Percentiles rank a stretch among this genome's conserved stretches.
These are phyloP conservation scores for Solenopsis invicta DNA, from an alignment of 1,140 invertebrate genomes.

Conservation along the genomic window DNA sequence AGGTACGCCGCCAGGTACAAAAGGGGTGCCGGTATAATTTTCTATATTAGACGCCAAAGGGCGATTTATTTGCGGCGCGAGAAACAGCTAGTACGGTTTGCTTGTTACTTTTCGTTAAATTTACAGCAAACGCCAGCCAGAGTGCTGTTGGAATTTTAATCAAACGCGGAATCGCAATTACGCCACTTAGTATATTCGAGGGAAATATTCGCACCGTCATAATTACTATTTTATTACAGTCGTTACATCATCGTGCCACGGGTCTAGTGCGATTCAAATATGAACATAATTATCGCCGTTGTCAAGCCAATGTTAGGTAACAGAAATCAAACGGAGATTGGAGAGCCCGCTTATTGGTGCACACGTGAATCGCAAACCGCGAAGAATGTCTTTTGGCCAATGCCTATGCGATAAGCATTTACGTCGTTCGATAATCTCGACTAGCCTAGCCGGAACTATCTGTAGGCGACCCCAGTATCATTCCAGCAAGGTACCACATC, in stretches of 20 bases:
- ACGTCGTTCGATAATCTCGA: conserved; percentile 18
- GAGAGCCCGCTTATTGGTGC: not conserved
- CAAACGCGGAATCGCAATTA: conserved; percentile 44
- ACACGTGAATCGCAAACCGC: not conserved
- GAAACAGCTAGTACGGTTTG: conserved; percentile 21
- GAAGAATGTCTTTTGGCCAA: conserved; percentile 22
- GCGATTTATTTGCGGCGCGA: conserved; percentile 47
- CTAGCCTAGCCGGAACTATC: conserved; percentile 17
- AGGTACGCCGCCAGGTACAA: conserved; percentile 12
- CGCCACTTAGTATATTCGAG: conserved; percentile 21
- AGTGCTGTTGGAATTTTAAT: conserved; percentile 45
- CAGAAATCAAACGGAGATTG: not conserved
- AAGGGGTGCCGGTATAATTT: conserved; percentile 49
- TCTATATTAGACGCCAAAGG: conserved; percentile 53
- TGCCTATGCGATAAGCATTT: conserved; percentile 7
- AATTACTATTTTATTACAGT: not conserved
- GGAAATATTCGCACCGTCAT: not conserved
- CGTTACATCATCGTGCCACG: not conserved
- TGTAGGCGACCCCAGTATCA: not conserved
- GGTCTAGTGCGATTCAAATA: not conserved
- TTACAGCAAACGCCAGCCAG: conserved; percentile 13
- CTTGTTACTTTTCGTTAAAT: conserved; percentile 34
- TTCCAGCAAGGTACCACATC: conserved; percentile 50
- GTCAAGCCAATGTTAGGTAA: not conserved
- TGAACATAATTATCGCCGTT: not conserved